Evolutionary conservation across 35 echinoderm and acorn worm genomes (phyloP).

Genomic region (Diadema setosum): DNA sequence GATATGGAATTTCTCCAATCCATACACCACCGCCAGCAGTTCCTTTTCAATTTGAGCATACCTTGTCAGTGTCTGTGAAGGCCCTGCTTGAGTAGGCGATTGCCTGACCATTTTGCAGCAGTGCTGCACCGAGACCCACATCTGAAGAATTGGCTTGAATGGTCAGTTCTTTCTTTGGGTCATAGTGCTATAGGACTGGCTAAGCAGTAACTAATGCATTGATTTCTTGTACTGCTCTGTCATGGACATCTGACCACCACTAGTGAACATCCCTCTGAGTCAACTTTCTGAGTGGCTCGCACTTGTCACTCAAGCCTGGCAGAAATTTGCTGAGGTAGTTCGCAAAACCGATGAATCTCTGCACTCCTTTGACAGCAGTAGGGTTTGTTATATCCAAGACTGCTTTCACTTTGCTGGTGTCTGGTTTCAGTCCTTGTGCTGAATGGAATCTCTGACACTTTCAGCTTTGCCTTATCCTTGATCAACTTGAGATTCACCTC

Average conservation of each 20-base stretch:
- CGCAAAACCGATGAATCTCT: no score
- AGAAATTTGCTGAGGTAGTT: neutral
- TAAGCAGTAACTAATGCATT: conserved; percentile 9
- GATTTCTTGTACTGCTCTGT: neutral
- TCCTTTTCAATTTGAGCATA: conserved; percentile 71
- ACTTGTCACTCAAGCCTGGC: neutral
- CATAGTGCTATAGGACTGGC: conserved; percentile 51
- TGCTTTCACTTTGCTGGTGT: conserved; percentile 17
- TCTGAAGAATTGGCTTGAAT: conserved; percentile 45
- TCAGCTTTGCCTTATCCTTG: neutral
- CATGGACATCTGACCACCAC: neutral
- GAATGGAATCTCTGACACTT: neutral
- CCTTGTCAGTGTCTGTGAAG: neutral
- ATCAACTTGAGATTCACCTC: neutral
- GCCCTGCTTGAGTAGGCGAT: conserved; percentile 25
- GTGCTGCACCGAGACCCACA: conserved; percentile 15
- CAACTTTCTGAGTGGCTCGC: neutral
- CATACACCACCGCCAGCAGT: neutral
- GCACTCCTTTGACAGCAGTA: no score
- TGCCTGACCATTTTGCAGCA: conserved; percentile 39
- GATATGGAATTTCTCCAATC: conserved; percentile 46
- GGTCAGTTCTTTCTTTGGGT: conserved; percentile 19
- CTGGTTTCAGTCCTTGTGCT: conserved; percentile 7
- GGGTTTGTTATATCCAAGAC: no score
- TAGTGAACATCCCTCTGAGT: conserved; percentile 3